Base-by-base conservation (phyloP, 2,888 invertebrate genomes). In the Calliscelio sp. region DNA sequence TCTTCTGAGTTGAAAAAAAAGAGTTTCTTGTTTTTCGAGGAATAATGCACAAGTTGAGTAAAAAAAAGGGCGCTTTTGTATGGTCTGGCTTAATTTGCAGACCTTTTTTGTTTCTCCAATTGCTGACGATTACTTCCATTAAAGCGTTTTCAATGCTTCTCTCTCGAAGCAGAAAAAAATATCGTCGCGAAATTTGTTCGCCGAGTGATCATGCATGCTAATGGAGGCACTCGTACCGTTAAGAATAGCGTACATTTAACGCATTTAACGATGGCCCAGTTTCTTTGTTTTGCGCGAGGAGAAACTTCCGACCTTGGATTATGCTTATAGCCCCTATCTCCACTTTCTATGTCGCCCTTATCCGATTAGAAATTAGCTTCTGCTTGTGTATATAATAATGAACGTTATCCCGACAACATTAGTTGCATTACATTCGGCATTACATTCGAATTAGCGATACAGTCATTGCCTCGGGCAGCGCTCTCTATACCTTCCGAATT, bases 341-440 rank as follows among this genome's bases (percentile, higher is more conserved):
- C 61, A 70, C 80, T 78, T 85, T 85, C 85, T 78, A 83, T 61
- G 73, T 59, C 73, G 85, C 81, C 79, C 81, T 84, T 81, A 85
- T 85, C 79, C 78, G 85, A 81, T 85, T 85, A 85, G 85, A 85
- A 85, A 85, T 85, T 85, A 81, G 81, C 74, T 73, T 71, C 77
- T 75, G 80, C 73, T 70, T 65, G 65, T 65, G 81, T 66, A 51
- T 82, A 77, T 82, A 57, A 77, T 71, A 82, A 82, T 66, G 77
- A 82, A 71, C 71, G 53, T 63, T 66, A 81, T 75, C 53, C 32
- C 65, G 63, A n/a, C 59, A 46, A 66, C 79, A 66, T 74, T 73
- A 66, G 66, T 46, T 25, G 53, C 59, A 44, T 55, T 66, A 68
- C 57, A 61, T 78, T 78, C 25, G 44, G 53, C 61, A 61, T 71